These are phyloP conservation scores for Lepus townsendii DNA, from an alignment of 2,797 vertebrate species.

Conservation along the genomic window DNA sequence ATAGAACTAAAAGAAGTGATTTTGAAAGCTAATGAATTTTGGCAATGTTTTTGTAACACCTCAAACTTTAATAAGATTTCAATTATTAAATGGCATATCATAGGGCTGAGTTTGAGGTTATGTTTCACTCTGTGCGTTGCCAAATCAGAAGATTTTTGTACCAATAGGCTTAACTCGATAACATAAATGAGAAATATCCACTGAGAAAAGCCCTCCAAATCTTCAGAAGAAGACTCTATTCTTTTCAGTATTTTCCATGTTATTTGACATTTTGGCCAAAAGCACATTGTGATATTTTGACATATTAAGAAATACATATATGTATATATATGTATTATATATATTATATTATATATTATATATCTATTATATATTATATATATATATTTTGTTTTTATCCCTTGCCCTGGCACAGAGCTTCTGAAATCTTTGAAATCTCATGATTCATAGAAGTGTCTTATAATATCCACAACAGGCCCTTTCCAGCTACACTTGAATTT, in stretches of 20 bases:
- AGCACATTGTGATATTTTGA: background rate
- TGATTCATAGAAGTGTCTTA: background rate
- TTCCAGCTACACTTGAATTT: background rate
- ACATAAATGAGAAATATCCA: slow-evolving; percentile 16
- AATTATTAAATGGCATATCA: slow-evolving; percentile 29
- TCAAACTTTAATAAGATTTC: slow-evolving; percentile 64
- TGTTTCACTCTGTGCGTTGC: background rate
- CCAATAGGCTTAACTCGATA: slow-evolving; percentile 16
- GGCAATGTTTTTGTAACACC: slow-evolving; percentile 36
- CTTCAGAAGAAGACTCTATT: slow-evolving; percentile 23
- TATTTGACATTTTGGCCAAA: slow-evolving; percentile 8
- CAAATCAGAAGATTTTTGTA: slow-evolving; percentile 1
- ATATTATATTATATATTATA: too few relatives aligned
- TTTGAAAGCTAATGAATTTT: slow-evolving; percentile 50
- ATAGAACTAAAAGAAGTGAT: background rate
- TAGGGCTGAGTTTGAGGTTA: background rate
- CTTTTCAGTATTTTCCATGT: slow-evolving; percentile 10
- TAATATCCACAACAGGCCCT: background rate
- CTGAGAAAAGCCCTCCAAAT: background rate
- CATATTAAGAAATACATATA: background rate
- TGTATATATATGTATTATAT: too few relatives aligned
- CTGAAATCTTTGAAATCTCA: background rate
- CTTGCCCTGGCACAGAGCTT: background rate
- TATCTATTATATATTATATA: too few relatives aligned
- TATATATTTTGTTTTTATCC: background rate